A percentile compares a stretch with the other conserved stretches of the same genome.
These are phyloP conservation scores for Decapterus maruadsi DNA, from an alignment of 2,797 vertebrate species.

Conservation along the genomic window DNA sequence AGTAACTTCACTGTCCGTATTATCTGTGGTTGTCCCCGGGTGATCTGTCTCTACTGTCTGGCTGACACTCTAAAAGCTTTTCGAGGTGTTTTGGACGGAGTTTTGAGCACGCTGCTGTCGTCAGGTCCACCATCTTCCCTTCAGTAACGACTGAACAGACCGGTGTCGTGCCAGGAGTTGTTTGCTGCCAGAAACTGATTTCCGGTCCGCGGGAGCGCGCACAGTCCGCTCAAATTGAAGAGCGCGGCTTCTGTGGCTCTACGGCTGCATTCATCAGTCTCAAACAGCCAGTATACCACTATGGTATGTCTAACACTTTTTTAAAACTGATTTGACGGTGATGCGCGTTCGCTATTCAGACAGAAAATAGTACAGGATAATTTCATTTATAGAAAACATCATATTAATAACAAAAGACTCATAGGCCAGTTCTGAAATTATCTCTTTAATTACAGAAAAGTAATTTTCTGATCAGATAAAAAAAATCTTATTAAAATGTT, in stretches of 20 bases:
- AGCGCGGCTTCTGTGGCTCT: no score
- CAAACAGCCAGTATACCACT: no score
- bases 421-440: not conserved
- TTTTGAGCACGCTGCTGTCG: constrained; percentile 80
- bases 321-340: no score
- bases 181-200: no score
- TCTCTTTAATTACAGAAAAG: constrained; percentile 36
- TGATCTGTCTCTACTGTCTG: constrained; percentile 81
- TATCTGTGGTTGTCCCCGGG: constrained; percentile 86
- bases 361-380: not conserved
- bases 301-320: no score
- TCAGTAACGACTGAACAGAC: constrained; percentile 64
- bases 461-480: constrained; percentile 22
- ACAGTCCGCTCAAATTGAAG: no score
- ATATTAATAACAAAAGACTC: not conserved
- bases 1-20: constrained; percentile 58
- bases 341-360: no score
- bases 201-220: no score
- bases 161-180: constrained; percentile 30
- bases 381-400: not conserved
- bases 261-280: no score
- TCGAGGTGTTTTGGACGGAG: constrained; percentile 82
- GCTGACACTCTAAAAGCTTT: constrained; percentile 76
- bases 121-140: constrained; percentile 88
- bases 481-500: constrained; percentile 12